Conservation (phyloP, 53 echinoderm and acorn worm species). For the Holothuria scabra region DNA sequence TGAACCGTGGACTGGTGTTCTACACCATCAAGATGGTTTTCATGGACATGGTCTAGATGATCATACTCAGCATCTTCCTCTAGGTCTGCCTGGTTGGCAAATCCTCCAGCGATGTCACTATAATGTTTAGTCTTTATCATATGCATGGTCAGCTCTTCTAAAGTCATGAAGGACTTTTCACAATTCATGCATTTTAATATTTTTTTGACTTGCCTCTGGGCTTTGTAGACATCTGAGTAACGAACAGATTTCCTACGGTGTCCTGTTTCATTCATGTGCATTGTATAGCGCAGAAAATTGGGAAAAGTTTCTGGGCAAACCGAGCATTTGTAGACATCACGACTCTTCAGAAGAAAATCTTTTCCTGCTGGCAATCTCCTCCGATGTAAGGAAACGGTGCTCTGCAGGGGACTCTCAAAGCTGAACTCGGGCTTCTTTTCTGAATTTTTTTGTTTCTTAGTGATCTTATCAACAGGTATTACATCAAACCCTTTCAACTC, state of each 20-base stretch:
- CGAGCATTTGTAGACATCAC: conserved; percentile 74
- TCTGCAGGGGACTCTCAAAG: conserved; percentile 40
- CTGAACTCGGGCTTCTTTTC: conserved; percentile 39
- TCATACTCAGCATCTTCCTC: conserved; percentile 63
- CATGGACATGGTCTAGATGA: conserved; percentile 50
- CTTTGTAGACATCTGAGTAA: conserved; percentile 57
- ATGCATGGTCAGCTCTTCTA: conserved; percentile 94
- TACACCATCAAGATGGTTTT: background rate
- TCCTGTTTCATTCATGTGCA: conserved; percentile 88
- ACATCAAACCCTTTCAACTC: conserved; percentile 46
- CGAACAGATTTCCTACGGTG: conserved; percentile 69
- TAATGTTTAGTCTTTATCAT: conserved; percentile 96
- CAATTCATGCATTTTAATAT: conserved; percentile 96
- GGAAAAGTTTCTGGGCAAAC: conserved; percentile 69
- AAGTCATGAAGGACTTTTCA: conserved; percentile 81
- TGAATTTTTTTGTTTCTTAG: conserved; percentile 35
- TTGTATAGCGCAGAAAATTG: conserved; percentile 86
- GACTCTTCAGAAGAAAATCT: conserved; percentile 47
- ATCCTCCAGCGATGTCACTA: conserved; percentile 77
- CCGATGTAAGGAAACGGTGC: conserved; percentile 35
- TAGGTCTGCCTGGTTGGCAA: conserved; percentile 45
- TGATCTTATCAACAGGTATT: conserved; percentile 40
- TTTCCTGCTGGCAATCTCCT: conserved; percentile 36
- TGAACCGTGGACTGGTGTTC: background rate
- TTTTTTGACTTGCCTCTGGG: conserved; percentile 73